Percentiles rank a stretch among this genome's conserved stretches.
These are phyloP conservation scores for Trialeurodes vaporariorum DNA, from an alignment of 1,140 invertebrate species.

Conservation along the genomic window DNA sequence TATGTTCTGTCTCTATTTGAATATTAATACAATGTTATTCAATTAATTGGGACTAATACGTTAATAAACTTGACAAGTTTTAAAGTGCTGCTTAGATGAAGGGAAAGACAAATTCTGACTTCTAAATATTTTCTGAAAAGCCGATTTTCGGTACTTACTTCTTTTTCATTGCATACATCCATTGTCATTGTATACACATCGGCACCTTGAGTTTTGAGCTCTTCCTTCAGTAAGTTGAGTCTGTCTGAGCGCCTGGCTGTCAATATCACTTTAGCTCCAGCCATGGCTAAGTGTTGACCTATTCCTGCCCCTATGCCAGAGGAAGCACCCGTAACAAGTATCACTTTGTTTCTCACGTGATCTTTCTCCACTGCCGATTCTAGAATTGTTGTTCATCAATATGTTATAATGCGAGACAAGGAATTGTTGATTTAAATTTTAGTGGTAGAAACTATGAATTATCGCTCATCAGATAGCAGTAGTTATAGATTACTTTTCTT, in stretches of 20 bases:
- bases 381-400: background rate
- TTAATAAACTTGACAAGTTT: too few species aligned
- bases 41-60: too few species aligned
- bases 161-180: constrained; percentile 21
- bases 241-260: constrained; percentile 21
- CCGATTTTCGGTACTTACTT: too few species aligned
- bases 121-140: too few species aligned
- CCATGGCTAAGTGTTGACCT: constrained; percentile 18
- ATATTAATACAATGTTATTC: too few species aligned
- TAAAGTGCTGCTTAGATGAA: too few species aligned
- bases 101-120: too few species aligned
- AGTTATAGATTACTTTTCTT: too few species aligned
- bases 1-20: too few species aligned
- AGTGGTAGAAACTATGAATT: background rate
- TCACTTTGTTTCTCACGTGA: constrained; percentile 20
- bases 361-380: background rate
- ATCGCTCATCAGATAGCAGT: too few species aligned
- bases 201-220: constrained; percentile 9
- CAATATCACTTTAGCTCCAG: constrained; percentile 23
- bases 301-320: constrained; percentile 27
- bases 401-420: background rate
- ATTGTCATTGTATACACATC: constrained; percentile 18
- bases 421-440: background rate
- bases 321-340: constrained; percentile 26
- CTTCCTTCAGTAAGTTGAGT: constrained; percentile 15